Evolutionary conservation across 2,113 vertebrate species (phyloP).

Genomic region (Emydura subglobosa): DNA sequence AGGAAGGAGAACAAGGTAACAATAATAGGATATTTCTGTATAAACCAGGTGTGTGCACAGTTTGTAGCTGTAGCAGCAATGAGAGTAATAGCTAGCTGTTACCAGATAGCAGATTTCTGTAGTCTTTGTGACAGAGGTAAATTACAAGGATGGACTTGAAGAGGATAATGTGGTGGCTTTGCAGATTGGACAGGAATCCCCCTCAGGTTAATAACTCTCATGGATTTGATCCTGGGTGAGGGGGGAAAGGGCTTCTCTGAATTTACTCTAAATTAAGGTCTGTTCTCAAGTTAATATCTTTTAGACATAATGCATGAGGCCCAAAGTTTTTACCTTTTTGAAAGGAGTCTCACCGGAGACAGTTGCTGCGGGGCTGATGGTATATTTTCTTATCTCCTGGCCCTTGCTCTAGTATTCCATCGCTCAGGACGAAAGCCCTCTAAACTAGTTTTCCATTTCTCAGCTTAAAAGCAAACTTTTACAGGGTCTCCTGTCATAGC

Average conservation of each 20-base stretch:
- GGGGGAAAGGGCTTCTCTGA: background rate
- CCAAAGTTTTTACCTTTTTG: background rate
- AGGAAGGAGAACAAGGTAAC: background rate
- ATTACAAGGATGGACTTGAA: background rate
- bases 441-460: background rate
- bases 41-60: fast-evolving
- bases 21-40: background rate
- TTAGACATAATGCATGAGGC: background rate
- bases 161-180: background rate
- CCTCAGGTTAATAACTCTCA: background rate
- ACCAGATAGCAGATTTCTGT: background rate
- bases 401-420: background rate
- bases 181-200: background rate
- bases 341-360: background rate
- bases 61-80: background rate
- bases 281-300: background rate
- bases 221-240: background rate
- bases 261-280: background rate
- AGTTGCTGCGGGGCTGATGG: background rate
- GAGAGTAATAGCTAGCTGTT: background rate
- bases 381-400: background rate
- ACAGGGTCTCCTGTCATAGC: background rate
- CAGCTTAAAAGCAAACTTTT: background rate
- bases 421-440: background rate
- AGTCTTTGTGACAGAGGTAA: background rate